Base-by-base conservation (phyloP, 2,888 invertebrate species). In the Dasypolia templi region DNA sequence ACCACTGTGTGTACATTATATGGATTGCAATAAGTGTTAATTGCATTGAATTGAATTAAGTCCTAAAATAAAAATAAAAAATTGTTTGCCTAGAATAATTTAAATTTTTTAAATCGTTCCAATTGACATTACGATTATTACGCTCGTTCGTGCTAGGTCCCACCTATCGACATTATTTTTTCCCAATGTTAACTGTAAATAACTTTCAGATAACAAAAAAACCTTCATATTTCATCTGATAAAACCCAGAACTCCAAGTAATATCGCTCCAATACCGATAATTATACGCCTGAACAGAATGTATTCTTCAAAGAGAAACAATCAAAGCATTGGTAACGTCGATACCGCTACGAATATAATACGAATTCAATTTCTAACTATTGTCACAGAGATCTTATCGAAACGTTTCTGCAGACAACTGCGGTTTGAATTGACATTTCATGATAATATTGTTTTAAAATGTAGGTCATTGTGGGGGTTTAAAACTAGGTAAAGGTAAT, bases 331-430 rank as follows among this genome's bases (percentile, higher is more conserved):
- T 58, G 79, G 72, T 63, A 72, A 32, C 53, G 61, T 51, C 58
- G 66, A 63, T 66, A 67, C 44, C 14, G 79, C 32, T 59, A 58
- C 42, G 35, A 79, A 66, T 69, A 58, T 63, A 71, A 79, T 79
- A 63, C 44, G 62, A 72, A 79, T 79, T 83, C 72, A 79, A 83
- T 83, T 59, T 67, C 72, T 79, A 72, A 67, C 79, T 79, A 72
- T 79, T 83, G 66, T 83, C 14, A 29, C 42, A 46, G n/a, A 62
- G 53, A 72, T 72, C 22, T 72, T 79, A 72, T 83, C 79, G 19
- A 35, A 11, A n/a, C 7, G 49, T 51, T 62, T 69, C 55, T 29
- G 49, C 12, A 70, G 39, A 56, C 22, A 56, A 79, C 32, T 65
- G 39, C 12, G 22, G n/a, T 51, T 82, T n/a, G 22, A 80, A 59